These are phyloP conservation scores for Loriculus beryllinus DNA, from an alignment of 2,797 vertebrate genomes.

Conservation along the genomic window DNA sequence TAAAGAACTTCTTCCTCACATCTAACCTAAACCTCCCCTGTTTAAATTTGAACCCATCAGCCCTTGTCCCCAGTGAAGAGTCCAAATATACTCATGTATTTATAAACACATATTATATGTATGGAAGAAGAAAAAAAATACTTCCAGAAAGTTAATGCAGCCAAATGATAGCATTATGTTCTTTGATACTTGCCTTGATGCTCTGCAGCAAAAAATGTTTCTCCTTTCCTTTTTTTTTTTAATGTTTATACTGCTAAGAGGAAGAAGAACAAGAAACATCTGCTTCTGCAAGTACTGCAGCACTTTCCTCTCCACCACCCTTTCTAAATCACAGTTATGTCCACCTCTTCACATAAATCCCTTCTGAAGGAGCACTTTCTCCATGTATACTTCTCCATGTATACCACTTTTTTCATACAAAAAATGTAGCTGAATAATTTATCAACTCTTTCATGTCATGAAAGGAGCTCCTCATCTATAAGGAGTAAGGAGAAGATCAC, in stretches of 20 bases:
- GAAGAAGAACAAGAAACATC: constrained; percentile 23
- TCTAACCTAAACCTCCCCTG: neutral
- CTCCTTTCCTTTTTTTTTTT: neutral
- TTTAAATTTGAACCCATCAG: neutral
- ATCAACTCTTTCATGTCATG: neutral
- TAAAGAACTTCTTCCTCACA: neutral
- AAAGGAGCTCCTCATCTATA: neutral
- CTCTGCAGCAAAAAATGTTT: neutral
- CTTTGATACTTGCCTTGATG: neutral
- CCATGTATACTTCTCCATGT: neutral
- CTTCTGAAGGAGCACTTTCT: neutral
- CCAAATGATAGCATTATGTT: neutral
- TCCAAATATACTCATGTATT: neutral
- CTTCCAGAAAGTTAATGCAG: neutral
- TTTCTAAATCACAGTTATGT: constrained; percentile 5
- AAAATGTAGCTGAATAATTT: constrained; percentile 26
- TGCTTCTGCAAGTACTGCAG: neutral
- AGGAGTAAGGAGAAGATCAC: neutral
- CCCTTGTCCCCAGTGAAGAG: neutral
- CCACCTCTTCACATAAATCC: neutral
- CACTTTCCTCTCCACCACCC: neutral
- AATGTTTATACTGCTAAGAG: neutral
- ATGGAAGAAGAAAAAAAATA: neutral
- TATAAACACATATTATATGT: neutral
- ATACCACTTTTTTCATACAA: neutral